Conservation (phyloP, 2,888 invertebrate species). For the Trimorus sp. region DNA sequence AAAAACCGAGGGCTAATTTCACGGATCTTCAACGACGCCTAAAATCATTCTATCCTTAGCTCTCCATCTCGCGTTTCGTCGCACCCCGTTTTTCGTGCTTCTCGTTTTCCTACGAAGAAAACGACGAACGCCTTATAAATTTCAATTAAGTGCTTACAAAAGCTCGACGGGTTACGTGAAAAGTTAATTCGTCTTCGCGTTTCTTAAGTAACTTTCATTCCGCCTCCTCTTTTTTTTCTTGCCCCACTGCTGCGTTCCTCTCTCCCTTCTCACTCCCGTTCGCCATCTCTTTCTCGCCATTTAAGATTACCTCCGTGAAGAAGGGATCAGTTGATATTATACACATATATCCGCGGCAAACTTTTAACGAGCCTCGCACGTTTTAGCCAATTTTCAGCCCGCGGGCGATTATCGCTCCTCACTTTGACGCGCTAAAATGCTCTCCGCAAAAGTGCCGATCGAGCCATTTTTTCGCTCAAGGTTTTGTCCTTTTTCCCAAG, state of each 20-base stretch:
- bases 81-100: not conserved
- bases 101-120: conserved; percentile 1
- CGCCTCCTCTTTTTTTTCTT: not conserved
- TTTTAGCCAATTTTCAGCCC: conserved; percentile 21
- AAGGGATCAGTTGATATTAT: conserved; percentile 17
- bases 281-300: conserved; percentile 19
- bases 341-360: conserved; percentile 15
- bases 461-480: too few relatives aligned
- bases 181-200: conserved; percentile 2
- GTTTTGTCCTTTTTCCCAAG: too few relatives aligned
- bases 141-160: not conserved
- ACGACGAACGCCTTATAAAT: not conserved
- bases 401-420: conserved; percentile 21
- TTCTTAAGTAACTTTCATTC: conserved; percentile 5
- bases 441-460: not conserved
- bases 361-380: conserved; percentile 21
- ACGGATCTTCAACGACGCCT: too few relatives aligned
- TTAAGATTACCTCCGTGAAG: conserved; percentile 25
- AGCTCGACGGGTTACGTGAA: not conserved
- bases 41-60: too few relatives aligned
- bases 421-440: conserved; percentile 9
- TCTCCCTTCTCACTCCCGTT: conserved; percentile 1
- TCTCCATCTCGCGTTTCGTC: too few relatives aligned
- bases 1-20: too few relatives aligned
- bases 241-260: not conserved